Percentiles rank a stretch among this genome's conserved stretches.
Conservation (phyloP, 1,140 invertebrate genomes). For the Drosophila saltans region DNA sequence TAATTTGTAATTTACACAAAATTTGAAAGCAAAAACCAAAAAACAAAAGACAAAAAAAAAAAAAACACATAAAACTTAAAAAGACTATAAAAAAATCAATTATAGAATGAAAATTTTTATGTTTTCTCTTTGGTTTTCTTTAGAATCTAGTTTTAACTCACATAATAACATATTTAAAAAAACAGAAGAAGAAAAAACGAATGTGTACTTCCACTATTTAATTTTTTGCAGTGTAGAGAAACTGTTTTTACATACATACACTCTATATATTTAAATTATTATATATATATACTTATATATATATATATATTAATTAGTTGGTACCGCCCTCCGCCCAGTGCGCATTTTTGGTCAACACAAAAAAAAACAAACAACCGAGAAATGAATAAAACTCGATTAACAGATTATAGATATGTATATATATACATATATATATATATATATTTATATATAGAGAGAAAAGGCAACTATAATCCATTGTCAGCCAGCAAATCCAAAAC, state of each 20-base stretch:
- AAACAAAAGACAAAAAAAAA: not conserved
- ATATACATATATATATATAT: not conserved
- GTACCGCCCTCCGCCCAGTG: constrained; percentile 7
- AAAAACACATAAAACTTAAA: not conserved
- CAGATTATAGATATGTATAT: not conserved
- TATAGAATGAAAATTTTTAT: not conserved
- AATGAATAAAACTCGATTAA: not conserved
- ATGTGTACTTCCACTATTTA: constrained; percentile 14
- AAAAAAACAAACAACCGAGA: not conserved
- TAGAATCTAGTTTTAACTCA: constrained; percentile 3
- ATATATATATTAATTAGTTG: constrained; percentile 9
- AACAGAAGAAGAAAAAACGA: not conserved
- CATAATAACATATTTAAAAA: not conserved
- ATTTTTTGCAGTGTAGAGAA: constrained; percentile 16
- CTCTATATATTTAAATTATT: not conserved
- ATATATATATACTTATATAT: not conserved
- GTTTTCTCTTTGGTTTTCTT: not conserved
- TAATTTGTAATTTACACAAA: constrained; percentile 5
- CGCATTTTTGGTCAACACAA: not conserved
- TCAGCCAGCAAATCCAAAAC: constrained; percentile 4
- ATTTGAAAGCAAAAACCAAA: not conserved
- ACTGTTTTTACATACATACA: constrained; percentile 7
- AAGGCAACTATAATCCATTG: constrained; percentile 18
- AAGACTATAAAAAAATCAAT: constrained; percentile 12
- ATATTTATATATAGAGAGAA: constrained; percentile 13